These are phyloP conservation scores for Sarcoramphus papa DNA, from an alignment of 2,797 vertebrate species.

Conservation along the genomic window DNA sequence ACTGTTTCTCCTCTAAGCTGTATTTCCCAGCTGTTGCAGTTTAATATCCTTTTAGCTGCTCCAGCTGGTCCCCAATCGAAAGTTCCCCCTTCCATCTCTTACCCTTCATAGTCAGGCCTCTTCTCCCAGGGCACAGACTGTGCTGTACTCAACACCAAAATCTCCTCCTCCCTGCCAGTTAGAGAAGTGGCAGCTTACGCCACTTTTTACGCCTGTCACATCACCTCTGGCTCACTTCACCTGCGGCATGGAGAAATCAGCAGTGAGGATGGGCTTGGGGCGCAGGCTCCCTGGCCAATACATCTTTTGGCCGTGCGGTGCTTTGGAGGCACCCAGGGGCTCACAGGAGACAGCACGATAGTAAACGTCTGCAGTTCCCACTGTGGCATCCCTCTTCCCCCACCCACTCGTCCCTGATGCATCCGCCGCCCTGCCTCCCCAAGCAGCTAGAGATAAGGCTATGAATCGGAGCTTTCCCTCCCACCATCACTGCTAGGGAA, in stretches of 20 bases:
- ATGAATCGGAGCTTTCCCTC: neutral
- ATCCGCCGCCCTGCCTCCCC: neutral
- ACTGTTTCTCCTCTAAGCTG: neutral
- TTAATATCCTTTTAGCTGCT: neutral
- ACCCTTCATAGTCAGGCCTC: neutral
- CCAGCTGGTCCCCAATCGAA: neutral
- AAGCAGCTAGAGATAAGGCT: neutral
- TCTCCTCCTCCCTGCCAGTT: neutral
- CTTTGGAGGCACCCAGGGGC: neutral
- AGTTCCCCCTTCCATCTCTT: neutral
- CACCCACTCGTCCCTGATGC: neutral
- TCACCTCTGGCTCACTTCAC: neutral
- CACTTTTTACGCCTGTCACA: neutral
- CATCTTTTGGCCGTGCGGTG: rapidly evolving
- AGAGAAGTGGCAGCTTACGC: neutral
- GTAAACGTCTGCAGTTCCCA: rapidly evolving
- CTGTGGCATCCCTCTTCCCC: neutral
- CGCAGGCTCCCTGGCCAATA: neutral
- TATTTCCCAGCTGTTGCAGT: neutral
- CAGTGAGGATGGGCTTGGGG: neutral
- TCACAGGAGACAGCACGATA: neutral
- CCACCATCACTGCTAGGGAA: neutral
- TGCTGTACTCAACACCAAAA: neutral
- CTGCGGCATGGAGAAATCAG: neutral
- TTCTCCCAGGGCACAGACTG: neutral